Conservation (phyloP, 1,140 invertebrate genomes). For the Bombus fervidus region DNA sequence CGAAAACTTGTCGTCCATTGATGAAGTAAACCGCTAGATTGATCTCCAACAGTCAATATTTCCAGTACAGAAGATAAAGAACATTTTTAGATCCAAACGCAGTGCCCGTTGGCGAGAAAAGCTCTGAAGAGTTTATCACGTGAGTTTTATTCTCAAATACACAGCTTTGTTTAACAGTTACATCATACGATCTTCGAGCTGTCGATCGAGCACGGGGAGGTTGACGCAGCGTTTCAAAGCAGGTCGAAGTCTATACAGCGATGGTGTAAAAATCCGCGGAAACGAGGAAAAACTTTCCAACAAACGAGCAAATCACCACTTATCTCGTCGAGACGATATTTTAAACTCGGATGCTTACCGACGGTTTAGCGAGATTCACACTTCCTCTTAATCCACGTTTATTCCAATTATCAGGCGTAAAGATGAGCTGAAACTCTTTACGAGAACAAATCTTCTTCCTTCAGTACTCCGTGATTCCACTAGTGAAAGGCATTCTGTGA, state of each 20-base stretch:
- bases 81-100: background rate
- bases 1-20: no score
- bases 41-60: no score
- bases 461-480: background rate
- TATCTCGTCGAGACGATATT: constrained; percentile 3
- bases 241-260: no score
- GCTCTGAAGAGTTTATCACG: background rate
- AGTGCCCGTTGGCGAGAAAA: background rate
- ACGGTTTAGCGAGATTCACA: background rate
- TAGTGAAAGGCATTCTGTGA: no score
- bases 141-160: background rate
- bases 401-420: background rate
- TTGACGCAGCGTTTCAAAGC: background rate
- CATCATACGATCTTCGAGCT: background rate
- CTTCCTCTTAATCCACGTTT: background rate
- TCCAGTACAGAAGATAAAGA: no score
- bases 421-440: background rate
- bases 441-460: background rate
- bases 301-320: background rate
- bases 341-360: constrained; percentile 12
- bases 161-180: background rate
- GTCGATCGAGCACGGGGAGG: background rate
- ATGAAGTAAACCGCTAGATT: no score
- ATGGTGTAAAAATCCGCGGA: background rate
- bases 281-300: background rate